phyloP scores from a whole-genome alignment of 2,797 vertebrate genomes.

The Rousettus madagascariensis region DNA sequence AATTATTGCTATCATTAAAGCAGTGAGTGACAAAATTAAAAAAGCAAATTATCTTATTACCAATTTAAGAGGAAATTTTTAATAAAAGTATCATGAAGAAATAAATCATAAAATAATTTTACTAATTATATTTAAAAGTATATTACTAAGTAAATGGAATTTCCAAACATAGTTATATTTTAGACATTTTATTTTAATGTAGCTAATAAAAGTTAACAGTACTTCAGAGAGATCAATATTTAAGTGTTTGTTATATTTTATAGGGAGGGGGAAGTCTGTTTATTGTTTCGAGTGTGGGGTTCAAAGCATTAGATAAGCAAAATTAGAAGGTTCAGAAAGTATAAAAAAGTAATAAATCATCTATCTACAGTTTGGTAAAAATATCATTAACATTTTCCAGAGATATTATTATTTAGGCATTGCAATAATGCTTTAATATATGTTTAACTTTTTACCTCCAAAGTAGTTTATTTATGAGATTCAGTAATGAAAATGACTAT shows the following conservation, averaged over 20 bases:
- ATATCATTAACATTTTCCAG: not conserved
- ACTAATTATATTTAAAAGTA: not conserved
- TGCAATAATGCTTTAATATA: not conserved
- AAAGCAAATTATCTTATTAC: not conserved
- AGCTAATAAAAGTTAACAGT: not conserved
- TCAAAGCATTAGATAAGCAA: not conserved
- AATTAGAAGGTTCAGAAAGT: not conserved
- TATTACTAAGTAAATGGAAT: not conserved
- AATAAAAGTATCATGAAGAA: not conserved
- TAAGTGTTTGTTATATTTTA: not conserved
- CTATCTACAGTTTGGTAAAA: not conserved
- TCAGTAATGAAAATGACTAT: not conserved
- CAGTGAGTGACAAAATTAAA: not conserved
- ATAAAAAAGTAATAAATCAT: not conserved
- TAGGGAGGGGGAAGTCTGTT: not conserved
- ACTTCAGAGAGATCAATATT: not conserved
- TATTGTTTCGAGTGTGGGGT: not conserved
- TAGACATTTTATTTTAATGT: not conserved
- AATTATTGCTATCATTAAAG: not conserved
- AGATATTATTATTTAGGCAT: not conserved
- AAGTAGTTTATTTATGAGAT: slow-evolving; percentile 51
- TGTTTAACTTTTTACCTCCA: slow-evolving; percentile 40
- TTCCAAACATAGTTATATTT: not conserved
- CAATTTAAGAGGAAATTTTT: not conserved
- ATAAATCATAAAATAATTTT: not conserved